phyloP scores from a whole-genome alignment of 2,113 vertebrate genomes.

The Siniperca knerii region DNA sequence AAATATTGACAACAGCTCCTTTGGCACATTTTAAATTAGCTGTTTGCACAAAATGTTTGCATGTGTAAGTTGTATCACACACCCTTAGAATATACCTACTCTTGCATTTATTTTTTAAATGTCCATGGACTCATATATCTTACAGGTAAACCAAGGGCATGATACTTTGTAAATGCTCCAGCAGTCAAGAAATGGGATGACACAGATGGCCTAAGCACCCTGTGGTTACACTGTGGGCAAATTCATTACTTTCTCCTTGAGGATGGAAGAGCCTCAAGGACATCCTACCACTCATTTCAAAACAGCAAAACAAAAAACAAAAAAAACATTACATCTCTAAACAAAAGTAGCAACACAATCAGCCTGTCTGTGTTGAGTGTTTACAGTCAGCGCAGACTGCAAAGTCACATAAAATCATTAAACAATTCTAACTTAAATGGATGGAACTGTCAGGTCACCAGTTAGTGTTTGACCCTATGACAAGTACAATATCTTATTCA shows the following conservation, averaged over 20 bases:
- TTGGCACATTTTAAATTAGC: background rate
- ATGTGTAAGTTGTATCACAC: background rate
- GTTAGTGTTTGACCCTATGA: background rate
- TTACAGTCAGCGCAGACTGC: background rate
- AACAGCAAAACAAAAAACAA: background rate
- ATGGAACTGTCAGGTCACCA: background rate
- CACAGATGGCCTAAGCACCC: slow-evolving; percentile 56
- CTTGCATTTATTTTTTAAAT: background rate
- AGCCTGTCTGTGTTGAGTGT: background rate
- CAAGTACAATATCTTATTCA: background rate
- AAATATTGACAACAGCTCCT: background rate
- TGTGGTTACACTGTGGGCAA: slow-evolving; percentile 49
- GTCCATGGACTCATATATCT: background rate
- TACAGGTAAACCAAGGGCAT: slow-evolving; percentile 28
- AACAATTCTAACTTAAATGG: background rate
- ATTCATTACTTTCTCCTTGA: slow-evolving; percentile 33
- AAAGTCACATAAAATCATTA: background rate
- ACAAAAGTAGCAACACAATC: background rate
- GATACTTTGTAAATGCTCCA: slow-evolving; percentile 16
- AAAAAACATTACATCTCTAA: background rate
- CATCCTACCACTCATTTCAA: background rate
- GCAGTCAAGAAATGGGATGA: slow-evolving; percentile 47
- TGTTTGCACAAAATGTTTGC: background rate
- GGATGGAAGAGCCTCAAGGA: slow-evolving; percentile 28
- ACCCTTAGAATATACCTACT: background rate